Percentiles rank a stretch among this genome's conserved stretches.
Evolutionary conservation across 2,113 vertebrate species (phyloP).

Genomic region (Varanus salvator): DNA sequence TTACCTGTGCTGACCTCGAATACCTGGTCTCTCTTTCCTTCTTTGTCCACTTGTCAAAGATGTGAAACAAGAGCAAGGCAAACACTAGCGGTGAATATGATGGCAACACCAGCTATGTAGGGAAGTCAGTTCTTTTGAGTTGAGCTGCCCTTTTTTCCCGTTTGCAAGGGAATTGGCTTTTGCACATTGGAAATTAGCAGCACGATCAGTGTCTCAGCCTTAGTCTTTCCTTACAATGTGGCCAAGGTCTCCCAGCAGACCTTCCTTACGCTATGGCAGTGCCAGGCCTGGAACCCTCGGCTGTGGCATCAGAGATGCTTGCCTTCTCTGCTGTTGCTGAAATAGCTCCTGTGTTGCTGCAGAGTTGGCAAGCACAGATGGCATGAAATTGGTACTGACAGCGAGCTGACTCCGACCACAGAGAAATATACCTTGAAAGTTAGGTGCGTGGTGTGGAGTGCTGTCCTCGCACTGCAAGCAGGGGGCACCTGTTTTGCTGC

Average conservation of each 20-base stretch:
- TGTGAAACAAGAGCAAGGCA: no score
- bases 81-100: not conserved
- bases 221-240: not conserved
- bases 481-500: not conserved
- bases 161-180: not conserved
- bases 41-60: not conserved
- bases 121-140: not conserved
- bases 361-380: constrained; percentile 34
- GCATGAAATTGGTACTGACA: constrained; percentile 13
- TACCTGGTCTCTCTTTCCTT: not conserved
- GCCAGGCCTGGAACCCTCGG: not conserved
- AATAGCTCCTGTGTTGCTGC: constrained; percentile 34
- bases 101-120: not conserved
- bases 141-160: no score
- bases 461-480: not conserved
- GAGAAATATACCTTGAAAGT: constrained; percentile 7
- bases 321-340: not conserved
- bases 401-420: constrained; percentile 23
- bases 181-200: not conserved
- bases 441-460: not conserved
- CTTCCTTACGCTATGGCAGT: not conserved
- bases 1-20: no score
- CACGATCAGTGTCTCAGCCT: not conserved
- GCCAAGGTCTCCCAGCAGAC: not conserved
- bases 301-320: not conserved